A percentile compares a stretch with the other conserved stretches of the same genome.
phyloP scores from a whole-genome alignment of 2,888 invertebrate species.

The Amblyjoppa proteus region DNA sequence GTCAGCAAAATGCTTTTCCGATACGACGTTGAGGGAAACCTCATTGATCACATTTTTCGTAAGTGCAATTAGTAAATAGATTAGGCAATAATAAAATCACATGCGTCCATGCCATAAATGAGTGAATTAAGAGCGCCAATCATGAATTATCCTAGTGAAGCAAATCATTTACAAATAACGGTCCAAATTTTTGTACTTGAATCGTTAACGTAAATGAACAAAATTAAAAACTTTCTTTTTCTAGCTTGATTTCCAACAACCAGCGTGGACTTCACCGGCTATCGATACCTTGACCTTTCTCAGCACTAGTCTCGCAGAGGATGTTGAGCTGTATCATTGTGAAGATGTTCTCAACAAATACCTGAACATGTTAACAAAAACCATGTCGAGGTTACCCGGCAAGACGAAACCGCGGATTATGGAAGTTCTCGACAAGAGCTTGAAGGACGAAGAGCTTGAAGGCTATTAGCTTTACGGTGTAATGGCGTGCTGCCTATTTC shows the following conservation, averaged over 20 bases:
- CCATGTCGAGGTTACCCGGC: neutral
- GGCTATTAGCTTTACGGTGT: neutral
- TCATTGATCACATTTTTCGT: slow-evolving; percentile 75
- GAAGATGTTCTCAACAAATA: neutral
- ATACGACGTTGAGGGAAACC: slow-evolving; percentile 75
- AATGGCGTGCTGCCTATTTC: neutral
- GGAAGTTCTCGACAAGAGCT: neutral
- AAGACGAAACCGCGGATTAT: neutral
- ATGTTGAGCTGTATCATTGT: neutral
- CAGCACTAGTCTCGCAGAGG: neutral
- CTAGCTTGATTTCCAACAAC: slow-evolving; percentile 85
- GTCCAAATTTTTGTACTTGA: neutral
- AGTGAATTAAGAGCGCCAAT: too few relatives aligned
- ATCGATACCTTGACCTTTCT: slow-evolving; percentile 84
- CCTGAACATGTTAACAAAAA: neutral
- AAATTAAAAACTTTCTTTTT: slow-evolving; percentile 67
- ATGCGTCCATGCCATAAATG: too few relatives aligned
- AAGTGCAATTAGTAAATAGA: neutral
- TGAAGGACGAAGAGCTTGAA: neutral
- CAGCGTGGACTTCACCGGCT: slow-evolving; percentile 83
- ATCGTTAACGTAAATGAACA: neutral
- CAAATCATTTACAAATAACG: neutral
- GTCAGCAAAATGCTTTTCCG: slow-evolving; percentile 82
- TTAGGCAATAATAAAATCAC: neutral
- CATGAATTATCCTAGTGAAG: too few relatives aligned